Conservation (phyloP, 2,888 invertebrate genomes). For the Fabriciana adippe region DNA sequence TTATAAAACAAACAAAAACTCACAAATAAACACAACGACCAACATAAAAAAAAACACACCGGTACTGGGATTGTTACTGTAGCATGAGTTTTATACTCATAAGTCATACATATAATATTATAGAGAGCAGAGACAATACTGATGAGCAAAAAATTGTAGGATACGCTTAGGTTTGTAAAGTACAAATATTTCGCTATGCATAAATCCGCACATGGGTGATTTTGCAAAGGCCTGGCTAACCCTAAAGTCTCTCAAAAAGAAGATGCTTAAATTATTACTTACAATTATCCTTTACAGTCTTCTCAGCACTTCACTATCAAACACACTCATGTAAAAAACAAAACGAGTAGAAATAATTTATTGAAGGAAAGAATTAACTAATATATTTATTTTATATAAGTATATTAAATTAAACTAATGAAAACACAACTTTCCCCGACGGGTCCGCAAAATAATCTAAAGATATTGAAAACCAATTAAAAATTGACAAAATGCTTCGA, state of each 20-base stretch:
- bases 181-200: no score
- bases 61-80: no score
- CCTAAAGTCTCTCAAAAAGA: not conserved
- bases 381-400: not conserved
- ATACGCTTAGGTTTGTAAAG: no score
- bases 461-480: conserved; percentile 27
- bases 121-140: no score
- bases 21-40: no score
- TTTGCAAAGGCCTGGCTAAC: not conserved
- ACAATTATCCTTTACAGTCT: conserved; percentile 12
- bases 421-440: conserved; percentile 29
- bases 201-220: no score
- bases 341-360: not conserved
- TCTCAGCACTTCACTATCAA: conserved; percentile 14
- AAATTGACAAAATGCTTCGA: conserved; percentile 16
- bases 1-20: no score
- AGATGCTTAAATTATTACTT: not conserved
- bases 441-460: conserved; percentile 31
- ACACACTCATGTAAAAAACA: conserved; percentile 4
- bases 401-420: conserved; percentile 21
- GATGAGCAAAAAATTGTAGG: no score
- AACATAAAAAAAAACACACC: no score
- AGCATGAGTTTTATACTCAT: no score
- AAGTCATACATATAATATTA: no score
- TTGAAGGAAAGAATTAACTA: conserved; percentile 4